These are phyloP conservation scores for Epinephelus coioides DNA, from an alignment of 2,797 vertebrate genomes.

Conservation along the genomic window DNA sequence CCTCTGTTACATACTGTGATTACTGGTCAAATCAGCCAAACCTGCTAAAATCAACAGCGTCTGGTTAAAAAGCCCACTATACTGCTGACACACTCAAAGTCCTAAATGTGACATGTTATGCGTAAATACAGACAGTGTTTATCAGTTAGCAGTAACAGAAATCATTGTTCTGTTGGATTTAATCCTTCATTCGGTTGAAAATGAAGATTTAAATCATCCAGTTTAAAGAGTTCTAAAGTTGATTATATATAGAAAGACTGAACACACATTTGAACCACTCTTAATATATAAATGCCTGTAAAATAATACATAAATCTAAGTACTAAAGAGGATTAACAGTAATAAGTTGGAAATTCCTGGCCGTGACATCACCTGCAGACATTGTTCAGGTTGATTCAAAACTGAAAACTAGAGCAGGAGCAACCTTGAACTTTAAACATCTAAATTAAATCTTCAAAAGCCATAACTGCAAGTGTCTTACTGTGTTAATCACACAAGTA, in stretches of 20 bases:
- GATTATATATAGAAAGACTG: neutral
- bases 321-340: neutral
- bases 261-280: neutral
- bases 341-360: neutral
- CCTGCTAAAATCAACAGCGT: neutral
- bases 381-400: neutral
- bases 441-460: neutral
- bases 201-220: neutral
- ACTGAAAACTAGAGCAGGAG: conserved; percentile 16
- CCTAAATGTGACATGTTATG: neutral
- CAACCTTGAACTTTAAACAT: neutral
- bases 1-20: neutral
- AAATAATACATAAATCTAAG: neutral
- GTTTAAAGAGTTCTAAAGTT: neutral
- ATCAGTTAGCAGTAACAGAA: neutral
- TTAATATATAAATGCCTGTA: neutral
- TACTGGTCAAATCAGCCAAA: neutral
- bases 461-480: neutral
- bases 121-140: neutral
- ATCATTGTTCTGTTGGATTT: neutral
- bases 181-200: neutral
- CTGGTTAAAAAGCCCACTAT: neutral
- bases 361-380: neutral
- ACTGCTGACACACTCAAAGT: neutral
- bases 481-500: neutral